phyloP scores from a whole-genome alignment of 2,888 invertebrate genomes.

The Cetonia aurata region DNA sequence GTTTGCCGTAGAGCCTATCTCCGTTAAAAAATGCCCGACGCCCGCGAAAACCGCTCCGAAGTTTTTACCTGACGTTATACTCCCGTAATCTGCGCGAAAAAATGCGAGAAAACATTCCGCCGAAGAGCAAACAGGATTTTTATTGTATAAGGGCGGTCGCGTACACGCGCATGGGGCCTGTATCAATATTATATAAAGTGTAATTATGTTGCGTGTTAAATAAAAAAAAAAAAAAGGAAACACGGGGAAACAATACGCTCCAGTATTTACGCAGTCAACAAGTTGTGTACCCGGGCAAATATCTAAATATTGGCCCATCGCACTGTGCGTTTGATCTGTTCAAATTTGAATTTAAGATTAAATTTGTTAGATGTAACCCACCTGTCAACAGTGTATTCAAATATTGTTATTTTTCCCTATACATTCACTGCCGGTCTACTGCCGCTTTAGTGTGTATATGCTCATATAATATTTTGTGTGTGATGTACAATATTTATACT shows the following conservation, averaged over 20 bases:
- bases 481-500: conserved; percentile 7
- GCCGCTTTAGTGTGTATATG: not conserved
- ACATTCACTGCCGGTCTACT: conserved; percentile 7
- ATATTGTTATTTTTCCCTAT: conserved; percentile 64
- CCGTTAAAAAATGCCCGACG: conserved; percentile 15
- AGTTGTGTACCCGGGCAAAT: conserved; percentile 67
- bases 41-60: not conserved
- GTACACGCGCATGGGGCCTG: conserved; percentile 28
- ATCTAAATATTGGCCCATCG: conserved; percentile 68
- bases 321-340: conserved; percentile 66
- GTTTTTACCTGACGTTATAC: conserved; percentile 23
- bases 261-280: conserved; percentile 67
- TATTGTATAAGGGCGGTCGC: conserved; percentile 29
- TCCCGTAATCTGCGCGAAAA: conserved; percentile 31
- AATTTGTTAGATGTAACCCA: conserved; percentile 67
- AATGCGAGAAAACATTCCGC: conserved; percentile 28
- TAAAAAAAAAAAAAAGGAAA: conserved; percentile 56
- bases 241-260: conserved; percentile 62
- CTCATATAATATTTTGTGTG: conserved; percentile 3
- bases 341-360: conserved; percentile 69
- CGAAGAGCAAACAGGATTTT: conserved; percentile 40
- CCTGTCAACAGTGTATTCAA: conserved; percentile 65
- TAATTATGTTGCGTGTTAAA: conserved; percentile 47
- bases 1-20: conserved; percentile 17
- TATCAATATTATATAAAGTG: conserved; percentile 50